A percentile compares a stretch with the other conserved stretches of the same genome.
These are phyloP conservation scores for Microctonus aethiopoides DNA, from an alignment of 2,888 invertebrate genomes.

Conservation along the genomic window DNA sequence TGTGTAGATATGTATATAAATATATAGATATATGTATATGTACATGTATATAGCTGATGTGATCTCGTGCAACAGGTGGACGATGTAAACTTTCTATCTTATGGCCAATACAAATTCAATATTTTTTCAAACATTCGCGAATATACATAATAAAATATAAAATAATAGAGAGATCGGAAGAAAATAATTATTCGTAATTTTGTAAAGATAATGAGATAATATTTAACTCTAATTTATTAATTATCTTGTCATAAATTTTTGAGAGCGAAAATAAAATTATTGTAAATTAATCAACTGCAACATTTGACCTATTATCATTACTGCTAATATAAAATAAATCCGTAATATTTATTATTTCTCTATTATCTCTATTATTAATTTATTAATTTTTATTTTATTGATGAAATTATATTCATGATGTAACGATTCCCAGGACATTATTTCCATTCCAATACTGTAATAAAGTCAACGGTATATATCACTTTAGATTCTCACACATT, in stretches of 20 bases:
- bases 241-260: neutral
- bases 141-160: neutral
- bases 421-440: slow-evolving; percentile 15
- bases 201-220: neutral
- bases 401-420: slow-evolving; percentile 26
- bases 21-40: too few species aligned
- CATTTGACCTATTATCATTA: neutral
- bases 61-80: slow-evolving; percentile 37
- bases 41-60: neutral
- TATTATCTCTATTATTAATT: neutral
- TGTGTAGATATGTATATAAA: too few species aligned
- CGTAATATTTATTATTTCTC: neutral
- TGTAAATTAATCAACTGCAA: neutral
- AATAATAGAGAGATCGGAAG: neutral
- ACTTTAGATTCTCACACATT: slow-evolving; percentile 2
- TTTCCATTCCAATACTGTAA: neutral
- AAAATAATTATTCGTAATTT: neutral
- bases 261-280: neutral
- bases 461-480: neutral
- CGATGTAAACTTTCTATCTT: slow-evolving; percentile 39
- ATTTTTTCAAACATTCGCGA: neutral
- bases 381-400: neutral
- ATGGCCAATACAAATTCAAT: slow-evolving; percentile 28
- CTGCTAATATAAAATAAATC: neutral
- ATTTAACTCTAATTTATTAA: neutral